These are phyloP conservation scores for Anagyrus pseudococci DNA, from an alignment of 2,888 invertebrate genomes.

Conservation along the genomic window DNA sequence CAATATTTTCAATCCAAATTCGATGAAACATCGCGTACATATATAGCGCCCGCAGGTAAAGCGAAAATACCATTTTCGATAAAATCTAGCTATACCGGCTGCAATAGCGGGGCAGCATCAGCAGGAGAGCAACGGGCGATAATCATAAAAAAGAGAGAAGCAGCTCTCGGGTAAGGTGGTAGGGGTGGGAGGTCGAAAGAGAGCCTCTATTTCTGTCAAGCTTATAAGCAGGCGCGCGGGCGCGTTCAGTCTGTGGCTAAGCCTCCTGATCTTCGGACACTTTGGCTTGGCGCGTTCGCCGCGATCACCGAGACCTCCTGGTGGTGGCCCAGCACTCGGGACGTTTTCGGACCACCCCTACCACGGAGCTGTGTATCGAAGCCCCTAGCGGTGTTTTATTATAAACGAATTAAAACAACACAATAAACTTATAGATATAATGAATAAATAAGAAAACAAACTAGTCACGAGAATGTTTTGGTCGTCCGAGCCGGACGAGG, in stretches of 20 bases:
- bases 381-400: too few species aligned
- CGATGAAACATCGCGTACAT: too few species aligned
- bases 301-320: background rate
- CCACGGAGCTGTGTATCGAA: background rate
- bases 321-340: conserved; percentile 15
- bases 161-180: conserved; percentile 1
- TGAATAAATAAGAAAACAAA: background rate
- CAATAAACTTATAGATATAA: background rate
- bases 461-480: conserved; percentile 69
- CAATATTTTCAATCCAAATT: too few species aligned
- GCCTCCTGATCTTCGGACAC: conserved; percentile 44
- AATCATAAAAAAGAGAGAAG: background rate
- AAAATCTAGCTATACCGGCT: background rate
- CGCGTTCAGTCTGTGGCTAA: conserved; percentile 55
- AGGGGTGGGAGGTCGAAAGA: conserved; percentile 3
- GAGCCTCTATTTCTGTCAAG: conserved; percentile 56
- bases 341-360: background rate
- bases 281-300: background rate
- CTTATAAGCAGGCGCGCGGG: conserved; percentile 40
- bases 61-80: background rate
- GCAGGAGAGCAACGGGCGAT: conserved; percentile 11
- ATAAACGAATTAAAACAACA: background rate
- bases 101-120: conserved; percentile 14
- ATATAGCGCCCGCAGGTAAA: too few species aligned
- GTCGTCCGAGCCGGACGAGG: conserved; percentile 78